These are phyloP conservation scores for Ichneumon xanthorius DNA, from an alignment of 2,888 invertebrate species.

Conservation along the genomic window DNA sequence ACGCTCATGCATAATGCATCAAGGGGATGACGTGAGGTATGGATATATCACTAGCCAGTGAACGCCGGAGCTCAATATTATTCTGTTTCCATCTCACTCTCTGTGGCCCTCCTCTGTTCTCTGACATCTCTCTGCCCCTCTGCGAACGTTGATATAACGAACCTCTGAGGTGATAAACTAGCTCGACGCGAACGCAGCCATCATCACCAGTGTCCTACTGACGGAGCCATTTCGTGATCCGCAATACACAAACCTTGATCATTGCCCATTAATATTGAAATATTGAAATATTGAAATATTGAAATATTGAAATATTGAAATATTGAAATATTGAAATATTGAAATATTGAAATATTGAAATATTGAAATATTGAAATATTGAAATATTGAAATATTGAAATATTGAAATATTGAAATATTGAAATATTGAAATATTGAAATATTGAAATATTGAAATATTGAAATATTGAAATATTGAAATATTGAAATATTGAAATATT, in stretches of 20 bases:
- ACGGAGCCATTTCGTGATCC: not conserved
- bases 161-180: constrained; percentile 66
- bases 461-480: too few species aligned
- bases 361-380: too few species aligned
- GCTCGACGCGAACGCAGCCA: constrained; percentile 40
- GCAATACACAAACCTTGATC: not conserved
- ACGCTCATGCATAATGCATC: constrained; percentile 78
- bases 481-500: too few species aligned
- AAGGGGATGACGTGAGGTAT: constrained; percentile 76
- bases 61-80: constrained; percentile 75
- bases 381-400: too few species aligned
- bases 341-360: too few species aligned
- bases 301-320: too few species aligned
- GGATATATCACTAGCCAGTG: constrained; percentile 75
- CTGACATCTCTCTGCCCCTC: constrained; percentile 72
- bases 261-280: not conserved
- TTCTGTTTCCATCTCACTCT: constrained; percentile 66
- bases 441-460: too few species aligned
- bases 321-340: too few species aligned
- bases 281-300: too few species aligned
- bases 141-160: constrained; percentile 76
- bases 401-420: too few species aligned
- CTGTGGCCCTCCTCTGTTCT: constrained; percentile 36
- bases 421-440: too few species aligned
- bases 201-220: not conserved